phyloP scores from a whole-genome alignment of 2,113 vertebrate genomes.

The Hirundichthys speculiger region DNA sequence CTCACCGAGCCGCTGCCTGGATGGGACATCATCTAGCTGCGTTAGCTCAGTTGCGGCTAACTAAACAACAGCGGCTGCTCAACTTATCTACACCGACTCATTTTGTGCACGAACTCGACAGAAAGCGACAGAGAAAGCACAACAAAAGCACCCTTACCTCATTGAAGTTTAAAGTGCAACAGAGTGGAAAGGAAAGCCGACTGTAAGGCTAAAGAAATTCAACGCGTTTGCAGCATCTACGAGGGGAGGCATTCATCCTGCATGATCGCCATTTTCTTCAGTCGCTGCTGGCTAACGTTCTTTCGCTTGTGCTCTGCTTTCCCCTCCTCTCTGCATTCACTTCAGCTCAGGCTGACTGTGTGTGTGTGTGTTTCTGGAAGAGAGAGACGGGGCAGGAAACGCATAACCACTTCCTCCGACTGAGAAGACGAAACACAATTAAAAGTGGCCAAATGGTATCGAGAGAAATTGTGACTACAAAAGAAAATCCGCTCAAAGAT shows the following conservation, averaged over 20 bases:
- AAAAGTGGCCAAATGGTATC: conserved; percentile 4
- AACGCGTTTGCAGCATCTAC: conserved; percentile 85
- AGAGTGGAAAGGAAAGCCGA: conserved; percentile 83
- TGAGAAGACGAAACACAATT: conserved; percentile 43
- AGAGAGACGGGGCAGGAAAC: conserved; percentile 62
- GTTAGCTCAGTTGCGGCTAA: conserved; percentile 36
- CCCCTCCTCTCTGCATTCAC: conserved; percentile 63
- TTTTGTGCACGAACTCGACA: conserved; percentile 20
- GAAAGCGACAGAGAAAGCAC: conserved; percentile 3
- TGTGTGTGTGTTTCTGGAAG: conserved; percentile 8
- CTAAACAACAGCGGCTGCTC: conserved; percentile 65
- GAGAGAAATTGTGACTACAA: conserved; percentile 7
- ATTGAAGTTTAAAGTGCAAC: conserved; percentile 92
- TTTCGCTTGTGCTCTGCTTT: conserved; percentile 67
- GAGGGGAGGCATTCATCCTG: conserved; percentile 85
- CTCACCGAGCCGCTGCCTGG: neutral
- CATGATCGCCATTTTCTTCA: conserved; percentile 90
- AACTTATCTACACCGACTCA: conserved; percentile 36
- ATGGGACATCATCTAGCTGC: neutral
- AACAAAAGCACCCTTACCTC: conserved; percentile 78
- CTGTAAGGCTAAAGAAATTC: conserved; percentile 83
- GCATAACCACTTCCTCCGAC: conserved; percentile 78
- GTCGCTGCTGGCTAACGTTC: conserved; percentile 75
- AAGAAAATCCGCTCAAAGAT: neutral
- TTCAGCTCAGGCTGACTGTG: conserved; percentile 6